Base-by-base conservation (phyloP, 2,888 invertebrate genomes). In the Cyclophora albipunctata region DNA sequence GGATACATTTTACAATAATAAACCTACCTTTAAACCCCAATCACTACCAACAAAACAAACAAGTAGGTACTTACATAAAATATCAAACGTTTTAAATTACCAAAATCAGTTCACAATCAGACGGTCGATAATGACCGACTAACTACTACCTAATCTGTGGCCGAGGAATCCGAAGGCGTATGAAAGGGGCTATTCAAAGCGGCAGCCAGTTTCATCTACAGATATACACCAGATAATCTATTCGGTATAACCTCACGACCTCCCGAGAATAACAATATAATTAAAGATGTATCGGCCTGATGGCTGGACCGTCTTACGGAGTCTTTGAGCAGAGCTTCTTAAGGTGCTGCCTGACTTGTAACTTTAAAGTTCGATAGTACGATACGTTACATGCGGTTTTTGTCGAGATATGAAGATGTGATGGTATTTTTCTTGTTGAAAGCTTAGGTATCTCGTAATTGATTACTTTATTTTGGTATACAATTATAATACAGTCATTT, bases 161-260 rank as follows among this genome's bases (percentile, higher is more conserved):
- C 58, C 54, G 52, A 78, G 81, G 78, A 79, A 76, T 78, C 67
- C 70, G 81, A 81, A 83, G 74, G 67, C 62, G 54, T 81, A 79
- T 80, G 81, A 81, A 78, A 79, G 75, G 67, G 64, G 71, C 37
- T 5, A 63, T 70, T 70, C 71, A 70, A 66, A 78, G 78, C 82
- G 78, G 81, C 80, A 81, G 80, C 81, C 68, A 67, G 69, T 68
- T 71, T 73, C 78, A 74, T 80, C 80, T 76, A 75, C 65, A 84
- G 87, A 20, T 20, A 20, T 20, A 20, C 20, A 20, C 20, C 20
- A 20, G 20, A 87, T 87, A 85, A 87, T 87, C 86, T 87, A 84
- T 86, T 86, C 85, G 78, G 80, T 81, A 71, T 86, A 84, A 88
- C 87, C 88, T 81, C 86, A 79, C 87, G 88, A 88, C 87, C 87